Conservation (phyloP, 2,113 vertebrate genomes). For the Hyperopisus bebe region DNA sequence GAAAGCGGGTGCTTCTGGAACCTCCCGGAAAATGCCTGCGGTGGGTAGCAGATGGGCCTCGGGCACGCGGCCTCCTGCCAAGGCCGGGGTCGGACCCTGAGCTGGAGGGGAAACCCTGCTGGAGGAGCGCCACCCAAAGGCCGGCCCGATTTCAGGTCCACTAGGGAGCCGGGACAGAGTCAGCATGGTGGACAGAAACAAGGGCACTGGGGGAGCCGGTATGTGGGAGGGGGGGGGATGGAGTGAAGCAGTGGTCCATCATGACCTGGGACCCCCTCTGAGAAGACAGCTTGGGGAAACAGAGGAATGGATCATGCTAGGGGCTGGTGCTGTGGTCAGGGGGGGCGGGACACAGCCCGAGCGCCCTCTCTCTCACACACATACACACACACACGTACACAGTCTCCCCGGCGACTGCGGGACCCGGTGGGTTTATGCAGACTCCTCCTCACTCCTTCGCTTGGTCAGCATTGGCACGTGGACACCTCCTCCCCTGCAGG, state of each 20-base stretch:
- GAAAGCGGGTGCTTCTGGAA: neutral
- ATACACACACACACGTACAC: slow-evolving; percentile 24
- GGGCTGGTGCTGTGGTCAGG: slow-evolving; percentile 34
- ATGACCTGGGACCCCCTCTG: slow-evolving; percentile 20
- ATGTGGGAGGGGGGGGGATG: neutral
- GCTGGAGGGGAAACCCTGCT: no score
- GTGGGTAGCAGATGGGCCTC: neutral
- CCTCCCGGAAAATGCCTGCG: neutral
- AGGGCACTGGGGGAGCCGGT: neutral
- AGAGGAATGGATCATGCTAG: slow-evolving; percentile 23
- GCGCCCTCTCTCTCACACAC: slow-evolving; percentile 33
- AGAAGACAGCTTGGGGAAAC: slow-evolving; percentile 22
- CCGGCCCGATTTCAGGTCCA: neutral
- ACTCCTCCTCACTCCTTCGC: slow-evolving; percentile 80
- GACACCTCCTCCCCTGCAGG: slow-evolving; percentile 79
- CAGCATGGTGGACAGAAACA: slow-evolving; percentile 9
- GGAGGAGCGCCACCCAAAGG: neutral
- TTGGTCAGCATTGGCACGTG: slow-evolving; percentile 91
- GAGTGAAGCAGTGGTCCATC: slow-evolving; percentile 22
- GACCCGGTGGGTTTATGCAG: slow-evolving; percentile 49
- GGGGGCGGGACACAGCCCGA: slow-evolving; percentile 18
- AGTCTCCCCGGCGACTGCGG: slow-evolving; percentile 53
- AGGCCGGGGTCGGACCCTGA: no score
- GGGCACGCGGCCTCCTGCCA: neutral
- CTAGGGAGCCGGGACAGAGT: neutral